phyloP scores from a whole-genome alignment of 2,888 invertebrate genomes.

The Parapristionchus giblindavisi region DNA sequence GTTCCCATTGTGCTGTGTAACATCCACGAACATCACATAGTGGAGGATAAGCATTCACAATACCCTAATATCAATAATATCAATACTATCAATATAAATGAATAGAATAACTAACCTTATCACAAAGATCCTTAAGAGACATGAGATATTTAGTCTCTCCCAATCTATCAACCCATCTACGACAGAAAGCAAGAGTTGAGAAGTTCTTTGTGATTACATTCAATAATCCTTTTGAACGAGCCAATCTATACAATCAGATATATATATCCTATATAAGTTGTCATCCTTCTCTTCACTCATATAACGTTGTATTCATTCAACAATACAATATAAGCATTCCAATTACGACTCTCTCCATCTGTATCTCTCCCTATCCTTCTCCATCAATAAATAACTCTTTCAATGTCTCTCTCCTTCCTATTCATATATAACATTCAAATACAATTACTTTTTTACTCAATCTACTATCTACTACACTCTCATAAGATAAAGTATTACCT shows the following conservation, averaged over 20 bases:
- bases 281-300: not conserved
- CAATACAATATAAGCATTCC: not conserved
- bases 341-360: not conserved
- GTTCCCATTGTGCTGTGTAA: slow-evolving; percentile 99
- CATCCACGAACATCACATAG: slow-evolving; percentile 95
- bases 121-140: slow-evolving; percentile 96
- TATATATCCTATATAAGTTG: not conserved
- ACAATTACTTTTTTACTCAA: too few species aligned
- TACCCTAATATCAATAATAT: slow-evolving; percentile 74
- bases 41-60: slow-evolving; percentile 98
- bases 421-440: too few species aligned
- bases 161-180: slow-evolving; percentile 95
- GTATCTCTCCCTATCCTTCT: not conserved
- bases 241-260: slow-evolving; percentile 76
- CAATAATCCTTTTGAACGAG: slow-evolving; percentile 89
- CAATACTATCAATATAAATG: not conserved
- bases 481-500: too few species aligned
- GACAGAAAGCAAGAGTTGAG: slow-evolving; percentile 96
- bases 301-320: not conserved
- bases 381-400: not conserved
- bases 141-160: slow-evolving; percentile 97
- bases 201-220: slow-evolving; percentile 95
- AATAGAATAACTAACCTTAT: slow-evolving; percentile 75
- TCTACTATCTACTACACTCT: too few species aligned
- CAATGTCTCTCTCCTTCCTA: not conserved